Evolutionary conservation across 2,113 vertebrate species (phyloP).

Genomic region (Dromaius novaehollandiae): DNA sequence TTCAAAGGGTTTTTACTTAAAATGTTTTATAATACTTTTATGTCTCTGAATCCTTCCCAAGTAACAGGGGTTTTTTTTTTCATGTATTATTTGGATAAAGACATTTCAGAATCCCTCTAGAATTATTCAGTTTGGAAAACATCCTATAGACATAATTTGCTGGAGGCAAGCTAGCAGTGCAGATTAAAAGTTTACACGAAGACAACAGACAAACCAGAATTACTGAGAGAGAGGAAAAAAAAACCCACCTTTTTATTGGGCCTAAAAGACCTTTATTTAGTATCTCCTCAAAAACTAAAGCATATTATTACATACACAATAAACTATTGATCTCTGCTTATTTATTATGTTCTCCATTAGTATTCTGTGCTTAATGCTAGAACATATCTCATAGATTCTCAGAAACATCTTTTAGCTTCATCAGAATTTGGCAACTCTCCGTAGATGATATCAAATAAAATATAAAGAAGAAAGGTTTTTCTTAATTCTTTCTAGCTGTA

Average conservation of each 20-base stretch:
- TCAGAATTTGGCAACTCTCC: background rate
- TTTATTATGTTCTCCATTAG: background rate
- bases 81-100: constrained; percentile 70
- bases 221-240: constrained; percentile 23
- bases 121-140: constrained; percentile 73
- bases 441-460: background rate
- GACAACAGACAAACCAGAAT: constrained; percentile 58
- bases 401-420: constrained; percentile 4
- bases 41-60: constrained; percentile 63
- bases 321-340: background rate
- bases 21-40: constrained; percentile 69
- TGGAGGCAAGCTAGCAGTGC: constrained; percentile 69
- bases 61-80: constrained; percentile 43
- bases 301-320: background rate
- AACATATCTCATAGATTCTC: background rate
- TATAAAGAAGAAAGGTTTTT: background rate
- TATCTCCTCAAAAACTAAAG: constrained; percentile 4
- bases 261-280: constrained; percentile 31
- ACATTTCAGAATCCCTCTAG: constrained; percentile 71
- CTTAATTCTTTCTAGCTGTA: background rate
- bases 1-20: constrained; percentile 47
- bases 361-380: background rate
- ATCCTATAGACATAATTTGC: constrained; percentile 77
- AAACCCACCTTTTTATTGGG: background rate
- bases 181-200: constrained; percentile 74